Evolutionary conservation across 2,888 invertebrate species (phyloP).

Genomic region (Nephrotoma flavescens): DNA sequence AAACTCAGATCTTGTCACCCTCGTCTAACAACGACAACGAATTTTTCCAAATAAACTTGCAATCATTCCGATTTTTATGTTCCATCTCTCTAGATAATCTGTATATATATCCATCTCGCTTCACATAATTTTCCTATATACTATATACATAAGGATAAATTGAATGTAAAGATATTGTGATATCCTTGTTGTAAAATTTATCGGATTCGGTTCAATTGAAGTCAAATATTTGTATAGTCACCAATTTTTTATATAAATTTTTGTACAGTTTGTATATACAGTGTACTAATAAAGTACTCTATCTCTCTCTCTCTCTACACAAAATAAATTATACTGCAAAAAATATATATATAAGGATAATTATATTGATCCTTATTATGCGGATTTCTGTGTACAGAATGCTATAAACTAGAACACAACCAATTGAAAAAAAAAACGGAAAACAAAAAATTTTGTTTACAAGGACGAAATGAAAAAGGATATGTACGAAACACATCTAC

Average conservation of each 20-base stretch:
- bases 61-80: neutral
- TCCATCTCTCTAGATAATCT: neutral
- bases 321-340: neutral
- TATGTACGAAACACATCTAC: neutral
- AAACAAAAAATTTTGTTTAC: neutral
- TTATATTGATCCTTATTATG: neutral
- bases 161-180: neutral
- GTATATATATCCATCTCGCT: neutral
- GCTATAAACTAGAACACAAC: neutral
- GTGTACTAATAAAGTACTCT: neutral
- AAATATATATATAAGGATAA: neutral
- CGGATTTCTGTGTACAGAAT: neutral
- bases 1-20: neutral
- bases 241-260: neutral
- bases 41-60: neutral
- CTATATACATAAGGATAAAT: neutral
- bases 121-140: neutral
- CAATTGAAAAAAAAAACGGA: neutral
- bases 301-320: neutral
- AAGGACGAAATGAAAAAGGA: neutral
- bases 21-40: neutral
- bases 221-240: neutral
- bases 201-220: neutral
- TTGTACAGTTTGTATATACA: neutral
- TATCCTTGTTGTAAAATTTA: neutral